These are phyloP conservation scores for Nothocercus julius DNA, from an alignment of 2,113 vertebrate genomes.

Conservation along the genomic window DNA sequence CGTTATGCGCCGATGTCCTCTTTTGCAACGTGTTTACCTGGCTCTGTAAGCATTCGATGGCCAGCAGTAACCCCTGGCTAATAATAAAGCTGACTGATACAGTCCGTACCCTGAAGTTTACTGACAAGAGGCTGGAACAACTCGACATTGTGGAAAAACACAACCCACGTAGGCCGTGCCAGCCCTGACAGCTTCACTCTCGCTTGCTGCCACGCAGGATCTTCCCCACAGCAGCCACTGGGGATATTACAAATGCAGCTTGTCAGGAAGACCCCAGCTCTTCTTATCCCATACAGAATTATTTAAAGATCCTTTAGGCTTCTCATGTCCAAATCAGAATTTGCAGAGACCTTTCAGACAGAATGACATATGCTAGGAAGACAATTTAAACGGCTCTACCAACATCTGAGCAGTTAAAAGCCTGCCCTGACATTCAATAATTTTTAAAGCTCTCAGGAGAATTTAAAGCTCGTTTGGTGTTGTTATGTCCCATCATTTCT, in stretches of 20 bases:
- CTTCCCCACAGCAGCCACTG: not conserved
- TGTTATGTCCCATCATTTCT: not conserved
- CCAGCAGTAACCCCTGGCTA: constrained; percentile 40
- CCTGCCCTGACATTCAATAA: not conserved
- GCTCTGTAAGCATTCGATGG: not conserved
- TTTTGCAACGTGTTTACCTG: not conserved
- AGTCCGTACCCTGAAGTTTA: constrained; percentile 27
- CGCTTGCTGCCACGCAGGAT: not conserved
- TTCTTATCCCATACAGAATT: not conserved
- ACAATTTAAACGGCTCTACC: not conserved
- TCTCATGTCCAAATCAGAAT: not conserved
- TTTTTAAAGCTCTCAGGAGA: not conserved
- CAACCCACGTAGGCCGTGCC: constrained; percentile 5
- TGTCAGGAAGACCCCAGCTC: not conserved
- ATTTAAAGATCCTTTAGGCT: not conserved
- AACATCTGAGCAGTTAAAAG: not conserved
- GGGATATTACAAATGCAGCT: not conserved
- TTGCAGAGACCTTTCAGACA: not conserved
- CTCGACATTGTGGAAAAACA: constrained; percentile 47
- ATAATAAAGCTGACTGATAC: constrained; percentile 37
- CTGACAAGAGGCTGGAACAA: constrained; percentile 30
- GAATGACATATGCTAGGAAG: not conserved
- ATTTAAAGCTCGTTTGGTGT: not conserved
- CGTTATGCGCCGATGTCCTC: not conserved
- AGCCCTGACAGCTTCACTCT: not conserved